phyloP scores from a whole-genome alignment of 30 jellyfish, hydroid and myxozoan species.

The Pelagia noctiluca region DNA sequence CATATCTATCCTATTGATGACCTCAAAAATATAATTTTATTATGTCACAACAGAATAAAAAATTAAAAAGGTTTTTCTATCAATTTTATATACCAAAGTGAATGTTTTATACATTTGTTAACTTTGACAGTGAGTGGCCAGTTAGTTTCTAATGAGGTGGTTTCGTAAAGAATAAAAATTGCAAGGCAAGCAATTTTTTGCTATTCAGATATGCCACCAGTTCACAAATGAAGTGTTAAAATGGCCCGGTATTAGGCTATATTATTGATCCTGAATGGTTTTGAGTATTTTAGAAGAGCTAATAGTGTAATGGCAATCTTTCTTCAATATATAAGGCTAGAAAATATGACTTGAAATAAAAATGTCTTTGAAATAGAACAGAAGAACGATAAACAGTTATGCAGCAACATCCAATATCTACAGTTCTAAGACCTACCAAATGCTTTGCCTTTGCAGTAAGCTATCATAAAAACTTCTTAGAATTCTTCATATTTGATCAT shows the following conservation, averaged over 20 bases:
- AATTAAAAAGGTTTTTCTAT: too few relatives aligned
- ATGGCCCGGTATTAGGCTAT: background rate
- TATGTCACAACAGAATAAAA: too few relatives aligned
- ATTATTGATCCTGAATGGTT: background rate
- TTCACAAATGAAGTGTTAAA: background rate
- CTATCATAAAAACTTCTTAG: constrained; percentile 19
- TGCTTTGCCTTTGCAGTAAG: constrained; percentile 29
- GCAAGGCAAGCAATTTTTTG: too few relatives aligned
- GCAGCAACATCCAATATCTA: constrained; percentile 13
- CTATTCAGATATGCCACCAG: background rate
- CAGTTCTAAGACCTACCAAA: constrained; percentile 36
- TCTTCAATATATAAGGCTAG: constrained; percentile 6
- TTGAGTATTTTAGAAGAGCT: constrained; percentile 7
- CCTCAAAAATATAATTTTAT: too few relatives aligned
- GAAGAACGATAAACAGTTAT: constrained; percentile 1
- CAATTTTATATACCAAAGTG: too few relatives aligned
- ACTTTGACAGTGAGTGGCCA: too few relatives aligned
- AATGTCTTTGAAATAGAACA: constrained; percentile 13
- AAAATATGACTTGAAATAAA: constrained; percentile 13
- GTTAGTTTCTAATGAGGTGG: too few relatives aligned
- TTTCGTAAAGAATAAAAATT: too few relatives aligned
- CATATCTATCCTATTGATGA: too few relatives aligned
- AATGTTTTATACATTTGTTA: too few relatives aligned
- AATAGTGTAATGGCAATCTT: constrained; percentile 5
- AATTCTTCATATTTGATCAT: constrained; percentile 25